A percentile compares a stretch with the other conserved stretches of the same genome.
These are phyloP conservation scores for Campoplex nolae DNA, from an alignment of 2,888 invertebrate genomes.

Conservation along the genomic window DNA sequence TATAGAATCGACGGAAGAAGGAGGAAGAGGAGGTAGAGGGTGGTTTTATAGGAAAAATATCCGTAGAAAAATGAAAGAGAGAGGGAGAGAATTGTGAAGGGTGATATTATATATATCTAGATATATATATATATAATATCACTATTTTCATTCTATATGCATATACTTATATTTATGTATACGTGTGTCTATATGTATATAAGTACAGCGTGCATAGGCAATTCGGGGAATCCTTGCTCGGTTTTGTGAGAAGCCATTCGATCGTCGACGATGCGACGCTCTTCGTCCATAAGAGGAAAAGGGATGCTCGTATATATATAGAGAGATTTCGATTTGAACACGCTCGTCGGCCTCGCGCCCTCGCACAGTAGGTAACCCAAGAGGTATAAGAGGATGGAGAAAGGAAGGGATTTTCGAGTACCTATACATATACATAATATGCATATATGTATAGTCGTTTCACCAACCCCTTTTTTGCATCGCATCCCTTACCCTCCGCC, in stretches of 20 bases:
- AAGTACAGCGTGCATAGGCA: constrained; percentile 46
- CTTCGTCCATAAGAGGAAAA: constrained; percentile 43
- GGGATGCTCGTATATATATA: constrained; percentile 43
- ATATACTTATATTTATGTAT: constrained; percentile 17
- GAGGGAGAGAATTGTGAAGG: constrained; percentile 60
- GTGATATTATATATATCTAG: constrained; percentile 15
- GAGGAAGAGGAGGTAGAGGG: constrained; percentile 17
- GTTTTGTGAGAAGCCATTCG: constrained; percentile 68
- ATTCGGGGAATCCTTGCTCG: constrained; percentile 67
- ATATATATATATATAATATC: constrained; percentile 12
- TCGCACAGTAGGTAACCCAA: constrained; percentile 67
- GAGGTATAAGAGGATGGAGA: constrained; percentile 38
- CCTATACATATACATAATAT: not conserved
- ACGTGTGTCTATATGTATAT: constrained; percentile 13
- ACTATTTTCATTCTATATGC: not conserved
- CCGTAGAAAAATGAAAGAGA: constrained; percentile 65
- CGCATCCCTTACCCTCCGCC: constrained; percentile 32
- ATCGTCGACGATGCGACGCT: constrained; percentile 68
- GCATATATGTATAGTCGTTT: constrained; percentile 28
- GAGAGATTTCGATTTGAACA: constrained; percentile 68
- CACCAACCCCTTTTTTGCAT: constrained; percentile 42
- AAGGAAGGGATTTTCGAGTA: constrained; percentile 38
- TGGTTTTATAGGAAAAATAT: constrained; percentile 65
- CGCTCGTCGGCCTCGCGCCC: constrained; percentile 66
- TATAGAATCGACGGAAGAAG: constrained; percentile 60